Base-by-base conservation (phyloP, 2,888 invertebrate species). In the Ptycholaimellus sp. region DNA sequence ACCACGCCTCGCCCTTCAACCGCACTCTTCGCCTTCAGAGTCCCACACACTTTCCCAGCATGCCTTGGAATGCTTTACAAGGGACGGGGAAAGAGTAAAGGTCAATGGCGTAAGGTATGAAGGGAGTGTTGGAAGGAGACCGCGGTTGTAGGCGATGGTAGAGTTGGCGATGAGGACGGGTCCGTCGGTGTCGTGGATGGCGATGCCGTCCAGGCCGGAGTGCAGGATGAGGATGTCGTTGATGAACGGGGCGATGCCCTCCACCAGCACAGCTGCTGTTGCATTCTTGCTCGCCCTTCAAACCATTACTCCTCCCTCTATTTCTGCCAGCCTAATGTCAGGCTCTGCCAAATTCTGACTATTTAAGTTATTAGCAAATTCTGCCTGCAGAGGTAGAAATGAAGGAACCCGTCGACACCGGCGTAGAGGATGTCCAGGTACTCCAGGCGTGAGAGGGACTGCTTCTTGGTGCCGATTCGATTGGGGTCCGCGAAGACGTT, bases 121-220 rank as follows among this genome's bases (percentile, higher is more conserved):
- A n/a, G n/a, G 25, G 6, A 54, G 40, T 3, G 44, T 45, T 9
- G 54, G 45, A 13, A 53, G 53, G 37, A 56, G 59, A 67, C 72
- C 73, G 60, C 67, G 64, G 64, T 85, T 87, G 57, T 74, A 72
- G 49, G 74, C 69, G 40, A 93, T 68, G 3, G 74, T 74, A 41
- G 78, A 76, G 57, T 82, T 76, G 46, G 72, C 71, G 45, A 90
- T 71, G 33, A 68, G 61, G 48, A 83, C 70, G 7, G 81, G 79
- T 19, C 77, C 75, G 49, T 73, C 71, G 2, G 85, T 75, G 44
- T 72, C 70, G 2, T 81, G 80, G 46, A 83, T 70, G 58, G 85
- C 85, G 44, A 90, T 71, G 9, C 80, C 96, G 54, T 85, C 85
- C 57, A 76, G 82, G 2, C 87, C 87, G 9, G 82, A 81, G 58